Percentiles rank a stretch among this genome's conserved stretches.
Conservation (phyloP, 2,797 vertebrate genomes). For the Ptychadena robeensis region DNA sequence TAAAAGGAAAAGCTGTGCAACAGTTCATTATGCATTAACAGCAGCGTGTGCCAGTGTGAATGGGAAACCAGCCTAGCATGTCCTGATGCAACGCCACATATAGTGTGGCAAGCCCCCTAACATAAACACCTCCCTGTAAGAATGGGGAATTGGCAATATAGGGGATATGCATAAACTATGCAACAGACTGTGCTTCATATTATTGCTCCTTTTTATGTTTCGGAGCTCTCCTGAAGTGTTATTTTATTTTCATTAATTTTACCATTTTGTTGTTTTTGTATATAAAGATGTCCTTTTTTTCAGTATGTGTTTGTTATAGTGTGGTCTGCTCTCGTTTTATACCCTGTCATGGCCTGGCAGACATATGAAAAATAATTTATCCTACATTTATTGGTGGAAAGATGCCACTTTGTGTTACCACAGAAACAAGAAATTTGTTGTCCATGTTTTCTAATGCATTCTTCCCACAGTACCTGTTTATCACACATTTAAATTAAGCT, state of each 20-base stretch:
- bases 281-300: not conserved
- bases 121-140: no score
- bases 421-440: not conserved
- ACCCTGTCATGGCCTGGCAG: not conserved
- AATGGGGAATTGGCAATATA: no score
- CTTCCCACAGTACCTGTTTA: not conserved
- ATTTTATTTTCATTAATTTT: not conserved
- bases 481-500: not conserved
- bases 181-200: no score
- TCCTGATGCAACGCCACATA: no score
- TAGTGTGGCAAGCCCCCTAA: no score
- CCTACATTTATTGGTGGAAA: not conserved
- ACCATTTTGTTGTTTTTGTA: not conserved
- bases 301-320: not conserved
- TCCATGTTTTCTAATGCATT: not conserved
- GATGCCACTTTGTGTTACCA: not conserved
- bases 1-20: no score
- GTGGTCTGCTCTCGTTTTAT: not conserved
- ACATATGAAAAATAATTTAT: not conserved
- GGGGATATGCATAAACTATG: no score
- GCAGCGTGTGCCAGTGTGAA: no score
- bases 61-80: no score
- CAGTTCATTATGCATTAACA: no score
- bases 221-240: not conserved
- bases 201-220: not conserved